Percentiles rank a stretch among this genome's conserved stretches.
phyloP scores from a whole-genome alignment of 2,113 vertebrate genomes.

The Tragelaphus strepsiceros region DNA sequence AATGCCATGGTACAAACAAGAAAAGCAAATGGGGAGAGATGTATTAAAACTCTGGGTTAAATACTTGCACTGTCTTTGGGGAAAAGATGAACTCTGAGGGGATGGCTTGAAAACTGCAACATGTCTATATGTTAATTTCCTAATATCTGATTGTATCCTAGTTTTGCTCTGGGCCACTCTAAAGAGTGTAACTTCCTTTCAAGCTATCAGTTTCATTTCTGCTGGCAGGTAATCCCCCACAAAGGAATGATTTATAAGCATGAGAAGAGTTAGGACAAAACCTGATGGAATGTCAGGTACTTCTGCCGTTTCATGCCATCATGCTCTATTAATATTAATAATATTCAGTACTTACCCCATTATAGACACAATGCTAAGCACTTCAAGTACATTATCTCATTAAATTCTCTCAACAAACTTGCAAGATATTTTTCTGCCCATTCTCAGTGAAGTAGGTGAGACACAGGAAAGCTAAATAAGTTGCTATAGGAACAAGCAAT shows the following conservation, averaged over 20 bases:
- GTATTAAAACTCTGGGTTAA: not conserved
- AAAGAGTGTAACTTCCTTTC: constrained; percentile 15
- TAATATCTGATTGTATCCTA: constrained; percentile 40
- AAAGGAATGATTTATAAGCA: constrained; percentile 28
- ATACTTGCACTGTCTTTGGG: not conserved
- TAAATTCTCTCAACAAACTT: not conserved
- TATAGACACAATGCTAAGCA: not conserved
- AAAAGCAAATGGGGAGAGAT: not conserved
- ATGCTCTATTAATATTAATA: constrained; percentile 36
- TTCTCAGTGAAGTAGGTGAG: not conserved
- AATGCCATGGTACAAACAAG: not conserved
- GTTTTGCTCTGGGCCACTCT: not conserved
- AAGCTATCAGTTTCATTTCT: constrained; percentile 7
- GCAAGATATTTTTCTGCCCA: not conserved
- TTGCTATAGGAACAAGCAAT: not conserved
- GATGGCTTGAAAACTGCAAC: constrained; percentile 9
- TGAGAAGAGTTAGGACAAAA: not conserved
- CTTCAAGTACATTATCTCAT: not conserved
- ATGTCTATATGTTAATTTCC: constrained; percentile 42
- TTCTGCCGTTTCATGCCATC: not conserved
- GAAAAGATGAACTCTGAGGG: constrained; percentile 13
- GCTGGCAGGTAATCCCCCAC: not conserved
- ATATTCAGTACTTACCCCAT: not conserved
- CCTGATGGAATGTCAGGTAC: not conserved
- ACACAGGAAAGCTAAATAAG: not conserved